Base-by-base conservation (phyloP, 2,113 vertebrate genomes). In the Gallinago media region DNA sequence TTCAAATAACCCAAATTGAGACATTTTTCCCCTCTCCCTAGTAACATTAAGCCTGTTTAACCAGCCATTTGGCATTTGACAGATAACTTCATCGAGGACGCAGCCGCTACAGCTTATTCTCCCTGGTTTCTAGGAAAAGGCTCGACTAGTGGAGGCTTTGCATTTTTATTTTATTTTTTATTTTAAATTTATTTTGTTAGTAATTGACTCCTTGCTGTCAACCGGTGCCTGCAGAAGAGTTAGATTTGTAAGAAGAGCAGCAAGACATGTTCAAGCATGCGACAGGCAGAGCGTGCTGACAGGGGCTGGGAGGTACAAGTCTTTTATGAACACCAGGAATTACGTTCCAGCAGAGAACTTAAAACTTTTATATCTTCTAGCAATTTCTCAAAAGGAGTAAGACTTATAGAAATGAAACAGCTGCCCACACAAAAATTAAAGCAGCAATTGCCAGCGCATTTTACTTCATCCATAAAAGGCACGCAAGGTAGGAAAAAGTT, bases 381-480 rank as follows among this genome's bases (percentile, higher is more conserved):
- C 55, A 52, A 36, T 62, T 77, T 72, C 91, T 96, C 80, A 79
- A 67, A 94, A 89, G 38, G 29, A 80, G 50, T 40, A 91, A 75
- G 29, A 90, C 63, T 85, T 88, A 49, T 0, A 92, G 27, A 94
- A 88, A 89, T 32, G 31, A 56, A 96, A 86, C n/a, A 85, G 79
- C 78, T 82, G 73, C 89, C 89, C 74, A 52, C 75, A 78, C 78
- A 89, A 95, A 95, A 96, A 97, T 92, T 88, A 94, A 90, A 93
- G 82, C 42, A 63, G 72, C 22, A 14, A 90, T 29, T 97, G 78
- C 40, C 76, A 80, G 71, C 34, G 58, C 20, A 29, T 73, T 93
- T 81, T 46, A 52, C 65, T 93, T 78, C 47, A 36, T 58, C 83
- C 94, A 54, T 84, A 94, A 89, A 88, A 94, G 67, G 56, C 52